Evolutionary conservation across 2,113 vertebrate species (phyloP), one percentile per base, ranked within the genome.

Genomic region (Istiophorus platypterus): DNA sequence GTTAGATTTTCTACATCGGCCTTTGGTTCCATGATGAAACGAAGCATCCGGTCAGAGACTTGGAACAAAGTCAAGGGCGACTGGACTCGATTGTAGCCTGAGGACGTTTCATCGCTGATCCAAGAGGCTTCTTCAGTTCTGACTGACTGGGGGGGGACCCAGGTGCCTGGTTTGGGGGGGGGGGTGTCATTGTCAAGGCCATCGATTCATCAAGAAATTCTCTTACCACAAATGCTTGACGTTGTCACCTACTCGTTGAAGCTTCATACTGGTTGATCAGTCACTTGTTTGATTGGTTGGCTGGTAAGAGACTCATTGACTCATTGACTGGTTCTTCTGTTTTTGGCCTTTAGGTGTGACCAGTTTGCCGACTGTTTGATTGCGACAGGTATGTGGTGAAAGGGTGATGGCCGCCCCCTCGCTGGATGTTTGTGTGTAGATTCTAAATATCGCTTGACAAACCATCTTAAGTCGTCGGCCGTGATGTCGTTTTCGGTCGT

Each of bases 351-450:
- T 29, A 74, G 62, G 67, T 71, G 14, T 12, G 54, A 61, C 49
- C 42, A 58, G 26, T 29, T 29, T 39, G 52, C 68, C 57, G 61
- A 56, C 51, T 58, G 83, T 71, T 72, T 76, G 52, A 75, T 78
- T 81, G 51, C 34, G 27, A 68, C 29, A 66, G 80, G 39, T 52
- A n/a, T 91, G 76, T 45, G 76, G 73, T 69, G 51, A 85, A 61
- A 84, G 31, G 15, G 72, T 71, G 51, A 65, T 61, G 72, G 81
- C 75, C 67, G 7, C 59, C 59, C 59, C 56, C 68, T 75, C 61
- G 82, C 74, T 82, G 58, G 63, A 81, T 85, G 84, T 85, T 87
- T 88, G 80, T 85, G 80, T 85, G 73, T 52, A 17, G 45, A 74
- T 58, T 79, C 61, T 64, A 82, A 88, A 88, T 52, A 64, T 82